phyloP scores from a whole-genome alignment of 2,797 vertebrate species.

The Hirundo rustica region DNA sequence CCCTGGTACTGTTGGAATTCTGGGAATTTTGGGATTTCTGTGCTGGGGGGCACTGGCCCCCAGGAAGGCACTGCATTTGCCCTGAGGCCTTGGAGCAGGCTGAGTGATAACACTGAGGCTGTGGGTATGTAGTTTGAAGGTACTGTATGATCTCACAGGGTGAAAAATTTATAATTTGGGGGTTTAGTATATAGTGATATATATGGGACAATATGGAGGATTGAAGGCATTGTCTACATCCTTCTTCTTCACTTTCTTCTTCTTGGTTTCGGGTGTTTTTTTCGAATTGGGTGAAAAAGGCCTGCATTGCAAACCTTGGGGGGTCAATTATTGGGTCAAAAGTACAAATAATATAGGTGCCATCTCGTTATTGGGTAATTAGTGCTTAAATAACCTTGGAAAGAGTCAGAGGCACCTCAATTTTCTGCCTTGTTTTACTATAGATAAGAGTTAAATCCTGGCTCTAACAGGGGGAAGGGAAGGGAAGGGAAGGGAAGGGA shows the following conservation, averaged over 20 bases:
- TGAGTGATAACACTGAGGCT: background rate
- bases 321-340: background rate
- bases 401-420: background rate
- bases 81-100: background rate
- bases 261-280: background rate
- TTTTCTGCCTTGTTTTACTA: background rate
- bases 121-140: background rate
- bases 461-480: no score
- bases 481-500: no score
- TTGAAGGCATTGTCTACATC: background rate
- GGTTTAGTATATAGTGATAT: background rate
- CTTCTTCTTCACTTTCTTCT: background rate
- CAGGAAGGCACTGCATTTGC: background rate
- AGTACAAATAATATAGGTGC: background rate
- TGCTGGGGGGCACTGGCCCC: background rate
- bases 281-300: background rate
- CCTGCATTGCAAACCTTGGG: no score
- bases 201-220: background rate
- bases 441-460: background rate
- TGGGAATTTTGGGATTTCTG: background rate
- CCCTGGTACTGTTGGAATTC: background rate
- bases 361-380: background rate
- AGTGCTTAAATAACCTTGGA: background rate
- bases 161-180: background rate
- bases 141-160: background rate